Evolutionary conservation across 2,797 vertebrate species (phyloP).

Genomic region (Rhyacichthys aspro): DNA sequence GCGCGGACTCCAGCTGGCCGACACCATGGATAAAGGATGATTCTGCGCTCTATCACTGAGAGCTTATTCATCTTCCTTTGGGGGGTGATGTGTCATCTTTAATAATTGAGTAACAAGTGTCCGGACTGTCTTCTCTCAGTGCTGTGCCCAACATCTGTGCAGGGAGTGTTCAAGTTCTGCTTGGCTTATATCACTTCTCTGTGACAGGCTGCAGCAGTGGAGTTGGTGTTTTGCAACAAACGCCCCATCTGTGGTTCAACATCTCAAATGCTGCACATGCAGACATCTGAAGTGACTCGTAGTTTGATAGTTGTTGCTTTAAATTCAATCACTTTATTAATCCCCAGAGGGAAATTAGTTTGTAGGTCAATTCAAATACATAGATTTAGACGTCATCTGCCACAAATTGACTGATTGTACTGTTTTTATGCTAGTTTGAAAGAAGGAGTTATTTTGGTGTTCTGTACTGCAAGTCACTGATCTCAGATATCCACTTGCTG

Average conservation of each 20-base stretch:
- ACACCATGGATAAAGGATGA: conserved; percentile 78
- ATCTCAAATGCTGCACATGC: conserved; percentile 30
- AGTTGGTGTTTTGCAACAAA: conserved; percentile 15
- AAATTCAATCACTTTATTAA: too few species aligned
- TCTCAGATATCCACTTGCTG: too few species aligned
- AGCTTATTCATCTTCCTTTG: conserved; percentile 79
- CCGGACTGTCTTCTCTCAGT: conserved; percentile 65
- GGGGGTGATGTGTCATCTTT: conserved; percentile 79
- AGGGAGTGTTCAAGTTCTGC: conserved; percentile 56
- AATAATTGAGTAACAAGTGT: conserved; percentile 85
- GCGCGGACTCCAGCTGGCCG: conserved; percentile 68
- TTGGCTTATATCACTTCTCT: conserved; percentile 56
- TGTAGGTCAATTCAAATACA: too few species aligned
- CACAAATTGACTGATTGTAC: too few species aligned
- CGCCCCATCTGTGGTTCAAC: conserved; percentile 51
- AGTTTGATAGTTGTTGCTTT: too few species aligned
- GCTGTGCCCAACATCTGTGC: conserved; percentile 72
- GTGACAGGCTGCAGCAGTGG: conserved; percentile 48
- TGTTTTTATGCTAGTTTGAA: too few species aligned
- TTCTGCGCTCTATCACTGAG: conserved; percentile 74
- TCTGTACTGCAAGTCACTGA: too few species aligned
- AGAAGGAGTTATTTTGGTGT: too few species aligned
- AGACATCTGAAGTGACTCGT: conserved; percentile 15
- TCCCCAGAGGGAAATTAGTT: too few species aligned
- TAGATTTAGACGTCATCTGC: too few species aligned